Evolutionary conservation across 2,113 vertebrate genomes (phyloP), one percentile per base, ranked within the genome.

Genomic region (Mohoua ochrocephala): DNA sequence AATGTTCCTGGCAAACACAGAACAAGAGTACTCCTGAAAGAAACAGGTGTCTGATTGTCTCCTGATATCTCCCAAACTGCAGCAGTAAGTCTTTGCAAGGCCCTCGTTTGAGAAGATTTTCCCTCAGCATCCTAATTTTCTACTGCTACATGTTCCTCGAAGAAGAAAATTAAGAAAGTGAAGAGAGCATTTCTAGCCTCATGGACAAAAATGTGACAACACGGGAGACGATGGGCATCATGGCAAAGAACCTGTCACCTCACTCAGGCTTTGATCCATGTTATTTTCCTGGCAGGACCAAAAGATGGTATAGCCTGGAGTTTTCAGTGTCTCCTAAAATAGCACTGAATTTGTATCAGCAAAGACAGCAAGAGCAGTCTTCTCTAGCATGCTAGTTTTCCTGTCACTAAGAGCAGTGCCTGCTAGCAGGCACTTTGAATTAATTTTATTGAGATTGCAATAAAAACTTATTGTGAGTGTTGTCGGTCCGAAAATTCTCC

Each of bases 401-500:
- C 27, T 42, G 21, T 24, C 37, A 31, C 41, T 57, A 65, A 80
- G 20, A 83, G 10, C 20, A 61, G 15, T 4, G 9, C 3, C 33
- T 78, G 3, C 22, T 60, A 37, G 64, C 2, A 6, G 26, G 26
- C 13, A 69, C 33, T 69, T 87, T 24, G 17, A 68, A 67, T 50
- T 50, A 19, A 52, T 52, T 81, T 61, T 42, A 67, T 14, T 87
- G 37, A 63, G 15, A n/a, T 5, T 64, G 35, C 13, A 77, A 57
- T 42, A 59, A 64, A 77, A 89, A 42, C 4, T 35, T 30, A 33
- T 1, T 22, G 5, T 2, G 3, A 76, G 5, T 7, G n/a, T 7
- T 53, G 4, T 11, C 0, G 0, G 14, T 76, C 11, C 0, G 0
- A 22, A 79, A 37, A 69, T 65, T 70, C 15, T 79, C 27, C 44